Conservation (phyloP, 2,888 invertebrate genomes). For the Conus canariensis region DNA sequence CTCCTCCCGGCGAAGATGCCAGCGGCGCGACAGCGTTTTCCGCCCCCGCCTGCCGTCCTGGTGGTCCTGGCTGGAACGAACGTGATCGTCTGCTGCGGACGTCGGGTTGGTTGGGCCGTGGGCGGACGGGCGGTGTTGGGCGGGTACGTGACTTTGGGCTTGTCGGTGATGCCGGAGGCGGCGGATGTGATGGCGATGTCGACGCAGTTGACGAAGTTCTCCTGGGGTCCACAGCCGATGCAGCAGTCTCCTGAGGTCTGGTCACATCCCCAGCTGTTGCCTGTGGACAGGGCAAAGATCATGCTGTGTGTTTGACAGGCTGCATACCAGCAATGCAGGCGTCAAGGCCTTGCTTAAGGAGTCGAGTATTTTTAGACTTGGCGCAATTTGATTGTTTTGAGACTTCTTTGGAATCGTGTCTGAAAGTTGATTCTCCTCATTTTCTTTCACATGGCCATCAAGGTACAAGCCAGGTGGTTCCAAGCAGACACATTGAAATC, state of each 20-base stretch:
- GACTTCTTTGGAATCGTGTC: too few relatives aligned
- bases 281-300: conserved; percentile 47
- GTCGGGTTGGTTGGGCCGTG: neutral
- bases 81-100: neutral
- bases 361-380: too few relatives aligned
- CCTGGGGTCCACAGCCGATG: conserved; percentile 58
- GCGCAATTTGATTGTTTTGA: too few relatives aligned
- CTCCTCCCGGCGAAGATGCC: neutral
- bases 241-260: neutral
- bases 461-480: too few relatives aligned
- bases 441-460: too few relatives aligned
- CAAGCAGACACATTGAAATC: too few relatives aligned
- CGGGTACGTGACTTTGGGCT: neutral
- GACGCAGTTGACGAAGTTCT: conserved; percentile 70
- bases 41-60: too few relatives aligned
- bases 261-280: conserved; percentile 62
- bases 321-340: too few relatives aligned
- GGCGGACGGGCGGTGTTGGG: neutral
- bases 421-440: too few relatives aligned
- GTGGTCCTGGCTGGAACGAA: neutral
- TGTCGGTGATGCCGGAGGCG: neutral
- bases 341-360: too few relatives aligned
- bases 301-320: neutral
- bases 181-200: conserved; percentile 61
- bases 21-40: neutral